Evolutionary conservation across 2,113 vertebrate genomes (phyloP).

Genomic region (Bufo gargarizans): DNA sequence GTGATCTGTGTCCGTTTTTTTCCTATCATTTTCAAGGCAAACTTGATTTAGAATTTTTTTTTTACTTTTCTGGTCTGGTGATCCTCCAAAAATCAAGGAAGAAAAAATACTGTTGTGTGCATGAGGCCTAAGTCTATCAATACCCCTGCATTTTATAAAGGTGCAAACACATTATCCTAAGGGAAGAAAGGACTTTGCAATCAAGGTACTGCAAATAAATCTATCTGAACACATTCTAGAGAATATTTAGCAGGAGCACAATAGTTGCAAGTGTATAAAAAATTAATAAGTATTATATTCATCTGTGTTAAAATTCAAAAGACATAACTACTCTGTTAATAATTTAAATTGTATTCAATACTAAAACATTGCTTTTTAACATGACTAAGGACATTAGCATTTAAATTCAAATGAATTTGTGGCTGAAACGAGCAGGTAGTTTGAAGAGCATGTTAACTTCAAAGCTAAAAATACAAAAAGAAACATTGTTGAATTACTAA

Average conservation of each 20-base stretch:
- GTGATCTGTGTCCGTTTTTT: too few species aligned
- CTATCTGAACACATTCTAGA: neutral
- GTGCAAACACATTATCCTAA: neutral
- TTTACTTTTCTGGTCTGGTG: too few species aligned
- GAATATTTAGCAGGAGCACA: neutral
- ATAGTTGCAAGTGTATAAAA: neutral
- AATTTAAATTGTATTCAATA: neutral
- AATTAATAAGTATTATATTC: neutral
- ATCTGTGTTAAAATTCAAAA: neutral
- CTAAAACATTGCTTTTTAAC: neutral
- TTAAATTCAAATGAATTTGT: conserved; percentile 24
- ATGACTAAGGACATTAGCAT: conserved; percentile 30
- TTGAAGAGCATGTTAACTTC: conserved; percentile 32
- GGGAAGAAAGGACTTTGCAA: neutral
- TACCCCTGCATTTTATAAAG: too few species aligned
- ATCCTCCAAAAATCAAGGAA: too few species aligned
- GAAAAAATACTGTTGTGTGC: too few species aligned
- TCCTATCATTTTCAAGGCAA: too few species aligned
- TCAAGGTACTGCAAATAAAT: neutral
- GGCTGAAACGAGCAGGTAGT: neutral
- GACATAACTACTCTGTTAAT: conserved; percentile 2
- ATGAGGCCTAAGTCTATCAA: too few species aligned
- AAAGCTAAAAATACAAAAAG: conserved; percentile 40
- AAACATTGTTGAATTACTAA: conserved; percentile 41
- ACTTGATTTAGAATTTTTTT: too few species aligned